Evolutionary conservation across 37 sponge, comb jelly and placozoan species (phyloP), one percentile per base, ranked within the genome.

Genomic region (Haliclona indistincta): DNA sequence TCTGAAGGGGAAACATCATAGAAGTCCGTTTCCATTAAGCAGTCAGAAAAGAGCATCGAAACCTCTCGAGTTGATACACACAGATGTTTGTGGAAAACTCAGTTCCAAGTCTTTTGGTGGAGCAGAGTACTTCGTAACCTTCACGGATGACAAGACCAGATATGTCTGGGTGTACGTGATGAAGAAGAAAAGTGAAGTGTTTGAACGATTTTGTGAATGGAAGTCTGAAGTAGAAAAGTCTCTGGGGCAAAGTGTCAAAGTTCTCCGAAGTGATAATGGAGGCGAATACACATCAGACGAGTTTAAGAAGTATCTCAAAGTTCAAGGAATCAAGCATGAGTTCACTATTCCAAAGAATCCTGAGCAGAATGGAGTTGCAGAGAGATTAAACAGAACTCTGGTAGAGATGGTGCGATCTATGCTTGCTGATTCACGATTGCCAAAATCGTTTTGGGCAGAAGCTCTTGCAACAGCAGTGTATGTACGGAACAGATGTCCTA

Each of bases 371-470:
- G 89, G 89, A 33, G 68, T 78, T 45, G 88, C 82, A 39, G 78
- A 88, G 42, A n/a, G 75, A 29, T 51, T 81, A 58, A 87, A 87
- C 51, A 68, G 89, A 64, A 89, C 76, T 1, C 78, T 89, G n/a
- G 64, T 83, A 19, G 90, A 89, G 73, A 84, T 69, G 42, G 62
- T 73, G 23, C 70, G 80, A 37, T 83, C 85, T 33, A 89, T 84
- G 90, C 68, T 89, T 15, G 75, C 64, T 61, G 75, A 68, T 79
- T 73, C 72, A n/a, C 72, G 84, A 15, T 41, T 84, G 38, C 81
- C 85, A 35, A 85, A 83, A 43, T 68, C 26, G 37, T 75, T 89
- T 73, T 89, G 90, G 90, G 90, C 80, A 41, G 80, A 89, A 75
- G 85, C 85, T 34, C 35, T 89, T 7, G 74, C 84, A n/a, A 89